These are phyloP conservation scores for Drosophila pegasa DNA, from an alignment of 2,888 invertebrate genomes.

Conservation along the genomic window DNA sequence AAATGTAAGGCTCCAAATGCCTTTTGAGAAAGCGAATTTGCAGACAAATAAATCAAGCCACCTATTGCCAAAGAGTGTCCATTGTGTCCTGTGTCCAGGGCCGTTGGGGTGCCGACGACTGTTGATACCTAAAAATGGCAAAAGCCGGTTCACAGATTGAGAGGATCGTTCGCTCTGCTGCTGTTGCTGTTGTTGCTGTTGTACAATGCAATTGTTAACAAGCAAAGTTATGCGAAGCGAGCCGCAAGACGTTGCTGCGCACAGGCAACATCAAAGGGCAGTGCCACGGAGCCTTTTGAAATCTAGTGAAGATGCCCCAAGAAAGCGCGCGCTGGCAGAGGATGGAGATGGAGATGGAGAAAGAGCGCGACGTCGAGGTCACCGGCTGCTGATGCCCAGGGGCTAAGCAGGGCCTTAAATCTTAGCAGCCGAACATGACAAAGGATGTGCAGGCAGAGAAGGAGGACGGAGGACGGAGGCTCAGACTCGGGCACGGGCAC, in stretches of 20 bases:
- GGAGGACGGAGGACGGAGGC: background rate
- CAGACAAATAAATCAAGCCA: conserved; percentile 83
- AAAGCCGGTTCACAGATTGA: conserved; percentile 68
- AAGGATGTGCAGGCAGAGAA: conserved; percentile 68
- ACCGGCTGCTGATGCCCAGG: conserved; percentile 50
- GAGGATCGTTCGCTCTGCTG: conserved; percentile 60
- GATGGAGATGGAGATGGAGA: conserved; percentile 27
- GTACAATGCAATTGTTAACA: conserved; percentile 82
- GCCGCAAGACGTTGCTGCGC: conserved; percentile 51
- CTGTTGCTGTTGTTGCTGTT: conserved; percentile 54
- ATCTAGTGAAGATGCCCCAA: conserved; percentile 52
- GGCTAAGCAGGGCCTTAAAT: conserved; percentile 67
- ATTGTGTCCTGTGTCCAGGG: conserved; percentile 68
- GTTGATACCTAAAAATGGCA: conserved; percentile 71
- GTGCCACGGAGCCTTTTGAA: conserved; percentile 50
- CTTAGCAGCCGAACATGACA: conserved; percentile 75
- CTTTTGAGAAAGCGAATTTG: conserved; percentile 78
- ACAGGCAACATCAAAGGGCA: conserved; percentile 68
- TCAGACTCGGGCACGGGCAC: conserved; percentile 1
- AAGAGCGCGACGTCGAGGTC: conserved; percentile 46
- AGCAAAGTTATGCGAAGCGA: conserved; percentile 78
- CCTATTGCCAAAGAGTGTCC: conserved; percentile 76
- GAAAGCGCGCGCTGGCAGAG: conserved; percentile 26
- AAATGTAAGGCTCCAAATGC: conserved; percentile 66
- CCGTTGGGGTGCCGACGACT: conserved; percentile 70